Percentiles rank a stretch among this genome's conserved stretches.
These are phyloP conservation scores for Cryptomyrus ogoouensis DNA, from an alignment of 2,113 vertebrate species.

Conservation along the genomic window DNA sequence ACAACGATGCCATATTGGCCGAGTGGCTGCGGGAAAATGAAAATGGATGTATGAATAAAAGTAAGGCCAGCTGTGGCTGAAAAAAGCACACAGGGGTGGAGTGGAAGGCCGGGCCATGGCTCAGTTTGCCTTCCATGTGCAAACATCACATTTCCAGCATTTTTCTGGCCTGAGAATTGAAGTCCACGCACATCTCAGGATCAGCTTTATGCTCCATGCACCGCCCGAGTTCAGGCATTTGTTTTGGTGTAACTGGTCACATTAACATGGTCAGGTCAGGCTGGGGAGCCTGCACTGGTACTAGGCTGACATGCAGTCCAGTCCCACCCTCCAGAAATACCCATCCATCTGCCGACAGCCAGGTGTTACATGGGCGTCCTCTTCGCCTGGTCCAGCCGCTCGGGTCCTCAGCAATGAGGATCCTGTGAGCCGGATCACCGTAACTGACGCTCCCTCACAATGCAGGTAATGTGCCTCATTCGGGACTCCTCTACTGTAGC, in stretches of 20 bases:
- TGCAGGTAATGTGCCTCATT: no score
- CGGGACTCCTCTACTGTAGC: no score
- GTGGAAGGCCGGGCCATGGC: slow-evolving; percentile 4
- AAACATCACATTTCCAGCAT: slow-evolving; percentile 64
- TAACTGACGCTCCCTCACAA: no score
- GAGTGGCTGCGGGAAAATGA: neutral
- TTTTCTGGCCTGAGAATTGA: slow-evolving; percentile 66
- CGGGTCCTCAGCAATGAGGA: no score
- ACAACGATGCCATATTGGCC: neutral
- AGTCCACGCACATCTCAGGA: slow-evolving; percentile 50
- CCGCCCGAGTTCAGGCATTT: neutral
- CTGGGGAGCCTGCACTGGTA: neutral
- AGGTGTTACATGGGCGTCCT: neutral
- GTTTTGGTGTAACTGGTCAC: neutral
- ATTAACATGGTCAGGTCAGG: neutral
- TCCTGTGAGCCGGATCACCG: no score
- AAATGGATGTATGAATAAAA: slow-evolving; percentile 26
- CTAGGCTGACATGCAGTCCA: neutral
- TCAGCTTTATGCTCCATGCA: no score
- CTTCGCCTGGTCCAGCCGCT: neutral
- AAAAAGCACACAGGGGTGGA: slow-evolving; percentile 29
- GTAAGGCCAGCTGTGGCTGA: slow-evolving; percentile 30
- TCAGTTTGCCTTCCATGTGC: slow-evolving; percentile 44
- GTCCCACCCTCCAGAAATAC: neutral
- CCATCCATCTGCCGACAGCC: neutral